phyloP scores from a whole-genome alignment of 2,888 invertebrate species.

The Clostera curtula region DNA sequence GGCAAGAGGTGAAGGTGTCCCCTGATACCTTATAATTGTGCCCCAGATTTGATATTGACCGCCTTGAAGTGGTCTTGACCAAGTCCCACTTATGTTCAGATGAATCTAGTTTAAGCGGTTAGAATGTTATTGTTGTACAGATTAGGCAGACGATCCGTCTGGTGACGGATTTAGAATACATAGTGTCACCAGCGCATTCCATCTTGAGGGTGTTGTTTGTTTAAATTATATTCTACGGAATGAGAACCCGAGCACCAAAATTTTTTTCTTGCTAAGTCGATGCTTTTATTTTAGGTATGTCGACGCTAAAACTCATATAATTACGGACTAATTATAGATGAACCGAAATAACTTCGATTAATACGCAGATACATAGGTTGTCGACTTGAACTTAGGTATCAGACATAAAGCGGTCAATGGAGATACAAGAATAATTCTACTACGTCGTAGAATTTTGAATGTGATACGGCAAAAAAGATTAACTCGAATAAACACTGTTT shows the following conservation, averaged over 20 bases:
- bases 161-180: too few species aligned
- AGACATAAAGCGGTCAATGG: conserved; percentile 12
- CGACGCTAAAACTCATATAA: too few species aligned
- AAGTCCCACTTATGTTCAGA: neutral
- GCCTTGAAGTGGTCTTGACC: conserved; percentile 5
- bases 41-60: conserved; percentile 9
- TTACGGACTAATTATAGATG: conserved; percentile 5
- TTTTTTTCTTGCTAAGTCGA: conserved; percentile 7
- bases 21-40: conserved; percentile 14
- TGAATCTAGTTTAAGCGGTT: neutral
- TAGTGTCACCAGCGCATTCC: too few species aligned
- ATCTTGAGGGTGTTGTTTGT: too few species aligned
- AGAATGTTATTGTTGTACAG: too few species aligned
- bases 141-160: too few species aligned
- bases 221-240: neutral
- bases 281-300: too few species aligned
- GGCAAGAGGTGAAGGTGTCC: conserved; percentile 7
- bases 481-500: too few species aligned
- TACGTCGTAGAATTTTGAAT: too few species aligned
- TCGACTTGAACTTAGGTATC: conserved; percentile 22
- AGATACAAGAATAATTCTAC: too few species aligned
- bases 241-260: neutral
- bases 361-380: conserved; percentile 16
- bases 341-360: conserved; percentile 10
- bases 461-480: too few species aligned